A percentile compares a stretch with the other conserved stretches of the same genome.
phyloP scores from a whole-genome alignment of 2,888 invertebrate species.

The Trachelus troglodyta region DNA sequence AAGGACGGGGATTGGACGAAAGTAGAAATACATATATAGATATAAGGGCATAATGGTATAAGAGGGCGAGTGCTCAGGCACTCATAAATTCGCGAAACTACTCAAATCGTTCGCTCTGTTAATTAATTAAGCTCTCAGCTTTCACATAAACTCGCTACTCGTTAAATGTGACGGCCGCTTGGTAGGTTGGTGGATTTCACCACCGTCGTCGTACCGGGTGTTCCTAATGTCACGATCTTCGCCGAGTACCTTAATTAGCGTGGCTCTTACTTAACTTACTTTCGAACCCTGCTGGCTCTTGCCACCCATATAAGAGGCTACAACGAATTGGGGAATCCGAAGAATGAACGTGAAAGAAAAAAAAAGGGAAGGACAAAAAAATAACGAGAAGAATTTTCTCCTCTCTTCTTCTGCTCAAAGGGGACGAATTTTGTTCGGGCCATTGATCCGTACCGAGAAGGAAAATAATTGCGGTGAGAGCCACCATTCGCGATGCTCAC shows the following conservation, averaged over 20 bases:
- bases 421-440: not conserved
- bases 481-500: not conserved
- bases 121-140: slow-evolving; percentile 41
- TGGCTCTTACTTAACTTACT: not conserved
- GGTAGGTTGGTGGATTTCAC: slow-evolving; percentile 7
- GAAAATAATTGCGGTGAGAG: not conserved
- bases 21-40: not conserved
- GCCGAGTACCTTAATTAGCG: not conserved
- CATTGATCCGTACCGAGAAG: not conserved
- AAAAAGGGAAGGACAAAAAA: slow-evolving; percentile 31
- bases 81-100: slow-evolving; percentile 25
- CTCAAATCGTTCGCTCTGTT: slow-evolving; percentile 27
- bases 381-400: not conserved
- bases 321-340: not conserved
- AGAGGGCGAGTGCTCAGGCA: slow-evolving; percentile 8
- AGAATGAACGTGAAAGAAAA: not conserved
- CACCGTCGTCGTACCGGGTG: slow-evolving; percentile 12
- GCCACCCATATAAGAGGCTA: not conserved
- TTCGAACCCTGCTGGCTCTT: not conserved
- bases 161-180: slow-evolving; percentile 17
- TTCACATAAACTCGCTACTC: slow-evolving; percentile 22
- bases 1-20: not conserved
- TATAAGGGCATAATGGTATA: not conserved
- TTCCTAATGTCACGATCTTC: not conserved
- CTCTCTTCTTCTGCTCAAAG: not conserved